Percentiles rank a stretch among this genome's conserved stretches.
Evolutionary conservation across 2,888 invertebrate species (phyloP).

Genomic region (Pseudococcus longispinus): DNA sequence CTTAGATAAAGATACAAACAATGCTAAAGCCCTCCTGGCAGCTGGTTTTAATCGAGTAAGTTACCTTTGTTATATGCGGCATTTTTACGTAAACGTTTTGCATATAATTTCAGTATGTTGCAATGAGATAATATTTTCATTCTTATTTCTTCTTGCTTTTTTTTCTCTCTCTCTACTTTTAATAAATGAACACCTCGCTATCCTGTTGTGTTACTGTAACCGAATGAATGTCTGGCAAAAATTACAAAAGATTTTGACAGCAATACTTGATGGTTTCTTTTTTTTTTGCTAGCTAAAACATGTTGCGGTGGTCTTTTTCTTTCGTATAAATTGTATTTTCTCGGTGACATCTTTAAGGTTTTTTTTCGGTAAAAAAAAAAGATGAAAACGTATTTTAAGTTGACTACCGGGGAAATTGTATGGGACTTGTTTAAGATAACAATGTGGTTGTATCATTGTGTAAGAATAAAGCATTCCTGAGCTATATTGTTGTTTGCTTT

Average conservation of each 20-base stretch:
- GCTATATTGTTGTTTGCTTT: neutral
- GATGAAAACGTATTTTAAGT: constrained; percentile 17
- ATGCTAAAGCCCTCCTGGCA: constrained; percentile 77
- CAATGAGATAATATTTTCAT: neutral
- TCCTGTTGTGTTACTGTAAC: neutral
- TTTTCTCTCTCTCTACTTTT: neutral
- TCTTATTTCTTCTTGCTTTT: neutral
- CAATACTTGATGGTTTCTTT: constrained; percentile 33
- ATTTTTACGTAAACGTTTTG: neutral
- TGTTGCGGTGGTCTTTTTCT: constrained; percentile 5
- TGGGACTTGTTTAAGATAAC: constrained; percentile 20
- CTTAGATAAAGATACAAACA: constrained; percentile 82
- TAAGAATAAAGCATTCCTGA: constrained; percentile 3
- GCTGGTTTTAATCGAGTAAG: constrained; percentile 89
- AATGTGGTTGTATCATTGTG: constrained; percentile 11
- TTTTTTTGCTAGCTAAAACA: neutral
- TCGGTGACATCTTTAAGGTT: neutral
- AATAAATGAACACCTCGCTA: neutral
- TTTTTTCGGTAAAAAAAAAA: neutral
- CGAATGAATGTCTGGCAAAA: constrained; percentile 23
- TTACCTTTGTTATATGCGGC: constrained; percentile 58
- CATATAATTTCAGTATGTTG: neutral
- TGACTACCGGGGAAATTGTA: neutral
- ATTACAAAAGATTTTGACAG: constrained; percentile 21
- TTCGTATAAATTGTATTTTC: constrained; percentile 41